Conservation (phyloP, 2,888 invertebrate species). For the Calameuta pallipes region DNA sequence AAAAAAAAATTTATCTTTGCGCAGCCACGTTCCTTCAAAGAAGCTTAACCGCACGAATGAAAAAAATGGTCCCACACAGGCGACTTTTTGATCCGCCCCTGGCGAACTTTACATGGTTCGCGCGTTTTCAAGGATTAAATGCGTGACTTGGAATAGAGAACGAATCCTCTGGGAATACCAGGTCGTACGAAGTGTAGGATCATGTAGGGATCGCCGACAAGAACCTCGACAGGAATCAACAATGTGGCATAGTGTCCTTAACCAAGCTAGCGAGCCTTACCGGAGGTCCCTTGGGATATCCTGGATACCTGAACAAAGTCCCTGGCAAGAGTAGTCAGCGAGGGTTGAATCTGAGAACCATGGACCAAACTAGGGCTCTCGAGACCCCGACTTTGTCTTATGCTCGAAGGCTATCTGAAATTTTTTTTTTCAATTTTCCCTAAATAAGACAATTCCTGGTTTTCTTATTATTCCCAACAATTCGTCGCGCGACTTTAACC, state of each 20-base stretch:
- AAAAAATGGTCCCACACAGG: background rate
- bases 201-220: slow-evolving; percentile 49
- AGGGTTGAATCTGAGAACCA: background rate
- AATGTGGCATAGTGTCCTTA: slow-evolving; percentile 7
- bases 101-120: background rate
- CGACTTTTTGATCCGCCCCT: background rate
- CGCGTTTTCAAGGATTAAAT: slow-evolving; percentile 51
- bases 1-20: background rate
- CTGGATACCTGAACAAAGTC: slow-evolving; percentile 36
- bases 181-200: slow-evolving; percentile 56
- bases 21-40: background rate
- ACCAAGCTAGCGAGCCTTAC: slow-evolving; percentile 23
- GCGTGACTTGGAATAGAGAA: slow-evolving; percentile 54
- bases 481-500: background rate
- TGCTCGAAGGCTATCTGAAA: background rate
- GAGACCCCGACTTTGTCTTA: background rate
- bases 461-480: background rate
- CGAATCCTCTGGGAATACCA: slow-evolving; percentile 55
- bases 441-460: no score
- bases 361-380: background rate
- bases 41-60: background rate
- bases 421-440: background rate
- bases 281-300: slow-evolving; percentile 37
- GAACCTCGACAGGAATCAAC: slow-evolving; percentile 23
- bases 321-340: background rate